Evolutionary conservation across 2,113 vertebrate species (phyloP).

Genomic region (Nematolebias whitei): DNA sequence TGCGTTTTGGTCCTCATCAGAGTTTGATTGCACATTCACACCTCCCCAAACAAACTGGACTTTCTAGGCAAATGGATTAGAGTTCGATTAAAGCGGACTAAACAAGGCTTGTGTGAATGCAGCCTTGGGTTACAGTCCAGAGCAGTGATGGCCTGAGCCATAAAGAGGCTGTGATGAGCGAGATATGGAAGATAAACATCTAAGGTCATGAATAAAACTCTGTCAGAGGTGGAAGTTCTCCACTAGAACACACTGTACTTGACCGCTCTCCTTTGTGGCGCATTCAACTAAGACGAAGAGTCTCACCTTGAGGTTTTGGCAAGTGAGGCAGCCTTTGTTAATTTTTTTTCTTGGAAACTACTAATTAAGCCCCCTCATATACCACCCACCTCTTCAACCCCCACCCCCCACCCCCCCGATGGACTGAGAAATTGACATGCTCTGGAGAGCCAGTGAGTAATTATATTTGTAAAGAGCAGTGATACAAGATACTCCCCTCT

Average conservation of each 20-base stretch:
- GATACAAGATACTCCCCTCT: slow-evolving; percentile 82
- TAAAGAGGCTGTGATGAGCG: slow-evolving; percentile 53
- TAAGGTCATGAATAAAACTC: slow-evolving; percentile 62
- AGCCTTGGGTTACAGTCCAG: slow-evolving; percentile 33
- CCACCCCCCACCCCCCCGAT: slow-evolving; percentile 43
- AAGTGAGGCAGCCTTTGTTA: slow-evolving; percentile 74
- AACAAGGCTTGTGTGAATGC: no score
- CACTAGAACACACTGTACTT: slow-evolving; percentile 38
- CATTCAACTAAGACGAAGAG: slow-evolving; percentile 30
- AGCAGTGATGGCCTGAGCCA: slow-evolving; percentile 1
- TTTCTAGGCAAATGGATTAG: no score
- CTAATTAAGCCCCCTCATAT: slow-evolving; percentile 73
- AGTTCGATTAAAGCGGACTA: no score
- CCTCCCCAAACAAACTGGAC: no score
- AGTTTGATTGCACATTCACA: no score
- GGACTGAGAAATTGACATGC: slow-evolving; percentile 80
- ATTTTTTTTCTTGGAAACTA: slow-evolving; percentile 80
- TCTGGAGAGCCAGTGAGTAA: slow-evolving; percentile 82
- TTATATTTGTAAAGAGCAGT: slow-evolving; percentile 86
- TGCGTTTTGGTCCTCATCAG: no score
- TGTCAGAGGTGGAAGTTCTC: slow-evolving; percentile 47
- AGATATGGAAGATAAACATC: slow-evolving; percentile 67
- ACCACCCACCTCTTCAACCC: slow-evolving; percentile 8
- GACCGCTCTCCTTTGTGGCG: slow-evolving; percentile 41
- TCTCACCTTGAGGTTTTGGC: slow-evolving; percentile 76